Evolutionary conservation across 2,797 vertebrate genomes (phyloP).

Genomic region (Prionace glauca): DNA sequence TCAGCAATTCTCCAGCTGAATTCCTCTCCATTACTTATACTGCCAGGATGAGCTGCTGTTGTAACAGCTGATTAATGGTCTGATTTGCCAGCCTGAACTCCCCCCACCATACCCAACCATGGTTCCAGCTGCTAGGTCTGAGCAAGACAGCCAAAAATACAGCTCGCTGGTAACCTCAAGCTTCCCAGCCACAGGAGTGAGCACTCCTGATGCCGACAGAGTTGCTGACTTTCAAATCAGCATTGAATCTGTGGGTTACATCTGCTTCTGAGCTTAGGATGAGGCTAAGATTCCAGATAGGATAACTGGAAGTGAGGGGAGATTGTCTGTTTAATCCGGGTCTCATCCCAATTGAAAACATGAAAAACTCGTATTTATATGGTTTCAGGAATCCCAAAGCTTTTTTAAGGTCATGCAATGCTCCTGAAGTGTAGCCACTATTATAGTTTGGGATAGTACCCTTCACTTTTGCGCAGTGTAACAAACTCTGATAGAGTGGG

Average conservation of each 20-base stretch:
- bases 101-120: background rate
- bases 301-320: background rate
- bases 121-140: background rate
- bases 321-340: background rate
- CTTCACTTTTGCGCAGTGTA: background rate
- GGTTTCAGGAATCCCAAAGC: background rate
- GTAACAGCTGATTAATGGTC: slow-evolving; percentile 1
- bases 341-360: background rate
- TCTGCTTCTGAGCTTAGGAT: background rate
- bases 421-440: background rate
- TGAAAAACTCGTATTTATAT: background rate
- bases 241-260: background rate
- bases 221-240: background rate
- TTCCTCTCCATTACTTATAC: background rate
- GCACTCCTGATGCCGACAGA: background rate
- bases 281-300: background rate
- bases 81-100: background rate
- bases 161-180: background rate
- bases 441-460: background rate
- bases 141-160: background rate
- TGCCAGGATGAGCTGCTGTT: background rate
- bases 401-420: background rate
- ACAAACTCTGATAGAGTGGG: too few species aligned
- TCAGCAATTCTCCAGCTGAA: background rate
- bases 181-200: background rate